phyloP scores from a whole-genome alignment of 2,797 vertebrate species.

The Lycodopsis pacificus region DNA sequence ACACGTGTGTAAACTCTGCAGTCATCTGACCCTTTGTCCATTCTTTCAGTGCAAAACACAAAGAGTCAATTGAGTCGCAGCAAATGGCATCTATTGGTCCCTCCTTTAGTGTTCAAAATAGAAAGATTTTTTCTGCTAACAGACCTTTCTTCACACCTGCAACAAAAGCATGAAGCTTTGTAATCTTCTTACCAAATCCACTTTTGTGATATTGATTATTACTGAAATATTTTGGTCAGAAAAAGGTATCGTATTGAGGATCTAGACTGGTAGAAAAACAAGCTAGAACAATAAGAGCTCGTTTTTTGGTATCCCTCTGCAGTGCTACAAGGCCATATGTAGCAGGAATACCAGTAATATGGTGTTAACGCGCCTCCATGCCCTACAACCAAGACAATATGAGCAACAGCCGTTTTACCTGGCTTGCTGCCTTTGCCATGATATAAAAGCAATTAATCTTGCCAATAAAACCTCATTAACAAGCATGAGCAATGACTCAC shows the following conservation, averaged over 20 bases:
- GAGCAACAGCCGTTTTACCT: constrained; percentile 83
- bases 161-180: constrained; percentile 31
- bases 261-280: constrained; percentile 36
- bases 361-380: constrained; percentile 70
- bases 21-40: constrained; percentile 69
- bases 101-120: constrained; percentile 48
- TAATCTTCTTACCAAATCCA: constrained; percentile 25
- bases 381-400: constrained; percentile 78
- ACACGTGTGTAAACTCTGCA: constrained; percentile 57
- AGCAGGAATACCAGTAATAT: constrained; percentile 61
- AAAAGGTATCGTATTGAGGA: constrained; percentile 23
- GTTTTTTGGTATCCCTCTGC: constrained; percentile 39
- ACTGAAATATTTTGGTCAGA: constrained; percentile 35
- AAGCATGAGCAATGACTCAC: constrained; percentile 77
- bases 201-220: constrained; percentile 36
- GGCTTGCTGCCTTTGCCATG: constrained; percentile 75
- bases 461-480: constrained; percentile 83
- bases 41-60: constrained; percentile 63
- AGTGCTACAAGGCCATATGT: constrained; percentile 58
- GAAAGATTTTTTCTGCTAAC: background rate
- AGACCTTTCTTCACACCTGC: constrained; percentile 39
- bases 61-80: constrained; percentile 56
- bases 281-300: constrained; percentile 25
- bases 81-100: constrained; percentile 57
- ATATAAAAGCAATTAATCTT: constrained; percentile 85